phyloP scores from a whole-genome alignment of 2,797 vertebrate species.

The Epinephelus awoara region DNA sequence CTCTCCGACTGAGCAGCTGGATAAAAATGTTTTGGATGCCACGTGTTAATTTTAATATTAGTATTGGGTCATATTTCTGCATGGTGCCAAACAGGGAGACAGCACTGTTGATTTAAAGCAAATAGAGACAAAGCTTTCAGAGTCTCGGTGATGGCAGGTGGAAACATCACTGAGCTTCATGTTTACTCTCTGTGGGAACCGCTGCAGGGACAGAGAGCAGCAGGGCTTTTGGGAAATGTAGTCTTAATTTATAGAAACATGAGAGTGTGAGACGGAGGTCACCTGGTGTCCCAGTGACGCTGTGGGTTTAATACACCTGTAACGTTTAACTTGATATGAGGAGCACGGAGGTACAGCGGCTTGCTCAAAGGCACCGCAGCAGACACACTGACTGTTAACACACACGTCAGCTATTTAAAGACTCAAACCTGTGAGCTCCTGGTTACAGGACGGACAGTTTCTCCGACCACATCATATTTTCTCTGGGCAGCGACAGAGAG shows the following conservation, averaged over 20 bases:
- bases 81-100: background rate
- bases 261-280: no score
- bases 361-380: slow-evolving; percentile 14
- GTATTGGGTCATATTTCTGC: no score
- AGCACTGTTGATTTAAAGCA: background rate
- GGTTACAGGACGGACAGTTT: background rate
- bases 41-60: no score
- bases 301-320: no score
- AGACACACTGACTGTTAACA: slow-evolving; percentile 18
- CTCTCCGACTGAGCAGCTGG: no score
- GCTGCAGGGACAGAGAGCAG: background rate
- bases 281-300: no score
- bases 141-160: background rate
- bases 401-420: slow-evolving; percentile 34
- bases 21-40: no score
- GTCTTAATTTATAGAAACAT: background rate
- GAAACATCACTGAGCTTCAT: background rate
- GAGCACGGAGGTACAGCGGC: no score
- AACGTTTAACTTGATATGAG: no score
- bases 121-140: background rate
- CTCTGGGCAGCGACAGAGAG: slow-evolving; percentile 15
- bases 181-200: background rate
- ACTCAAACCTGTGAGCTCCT: slow-evolving; percentile 31
- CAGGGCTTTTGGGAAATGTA: background rate
- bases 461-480: slow-evolving; percentile 46